Conservation (phyloP, 2,113 vertebrate genomes). For the Typhlomys cinereus region DNA sequence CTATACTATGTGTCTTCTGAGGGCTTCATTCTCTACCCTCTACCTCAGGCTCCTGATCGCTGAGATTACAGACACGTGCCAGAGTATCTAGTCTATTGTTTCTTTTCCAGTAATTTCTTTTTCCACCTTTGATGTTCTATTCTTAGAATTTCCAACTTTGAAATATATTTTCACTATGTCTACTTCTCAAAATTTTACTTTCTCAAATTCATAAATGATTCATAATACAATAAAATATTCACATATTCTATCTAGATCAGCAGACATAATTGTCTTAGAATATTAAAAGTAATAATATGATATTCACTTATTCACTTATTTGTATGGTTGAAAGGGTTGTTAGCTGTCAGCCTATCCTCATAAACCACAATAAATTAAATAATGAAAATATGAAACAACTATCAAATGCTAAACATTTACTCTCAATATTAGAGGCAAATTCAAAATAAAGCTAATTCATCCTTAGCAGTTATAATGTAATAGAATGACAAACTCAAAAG, state of each 20-base stretch:
- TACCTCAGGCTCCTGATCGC: background rate
- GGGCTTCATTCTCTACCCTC: too few species aligned
- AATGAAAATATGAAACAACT: background rate
- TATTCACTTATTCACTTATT: background rate
- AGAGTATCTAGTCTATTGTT: background rate
- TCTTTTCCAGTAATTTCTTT: background rate
- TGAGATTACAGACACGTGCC: background rate
- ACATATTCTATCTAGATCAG: constrained; percentile 1
- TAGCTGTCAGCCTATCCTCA: background rate
- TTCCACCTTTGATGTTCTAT: background rate
- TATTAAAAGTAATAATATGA: background rate
- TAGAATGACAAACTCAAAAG: background rate
- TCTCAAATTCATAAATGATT: background rate
- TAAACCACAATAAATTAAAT: background rate
- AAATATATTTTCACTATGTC: constrained; percentile 10
- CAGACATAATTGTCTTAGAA: background rate
- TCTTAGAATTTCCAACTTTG: background rate
- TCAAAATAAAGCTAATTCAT: background rate
- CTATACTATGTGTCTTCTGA: too few species aligned
- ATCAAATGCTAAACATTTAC: background rate
- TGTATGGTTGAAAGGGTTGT: background rate
- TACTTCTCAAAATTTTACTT: constrained; percentile 27
- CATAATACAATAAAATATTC: background rate
- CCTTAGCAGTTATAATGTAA: background rate
- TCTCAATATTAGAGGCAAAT: background rate